phyloP scores from a whole-genome alignment of 2,113 vertebrate species.

The Erythrocercus mccallii region DNA sequence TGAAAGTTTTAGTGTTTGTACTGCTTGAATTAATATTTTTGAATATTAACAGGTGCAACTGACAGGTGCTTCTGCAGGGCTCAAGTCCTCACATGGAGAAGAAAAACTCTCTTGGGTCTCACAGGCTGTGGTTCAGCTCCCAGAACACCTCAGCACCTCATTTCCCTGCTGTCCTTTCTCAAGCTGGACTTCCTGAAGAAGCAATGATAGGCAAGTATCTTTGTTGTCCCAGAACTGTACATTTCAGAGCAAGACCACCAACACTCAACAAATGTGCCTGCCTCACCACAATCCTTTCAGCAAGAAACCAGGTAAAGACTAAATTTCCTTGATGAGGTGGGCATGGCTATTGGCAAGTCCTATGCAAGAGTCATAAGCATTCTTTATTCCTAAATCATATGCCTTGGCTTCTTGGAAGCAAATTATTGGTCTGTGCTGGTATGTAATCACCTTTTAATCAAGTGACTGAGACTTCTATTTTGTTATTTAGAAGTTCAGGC shows the following conservation, averaged over 20 bases:
- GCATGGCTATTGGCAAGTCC: background rate
- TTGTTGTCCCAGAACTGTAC: accelerated
- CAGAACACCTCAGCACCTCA: background rate
- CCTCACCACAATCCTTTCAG: background rate
- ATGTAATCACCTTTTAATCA: conserved; percentile 5
- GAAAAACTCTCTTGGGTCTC: background rate
- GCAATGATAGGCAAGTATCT: background rate
- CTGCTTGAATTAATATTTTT: background rate
- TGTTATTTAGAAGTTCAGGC: background rate
- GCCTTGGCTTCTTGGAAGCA: background rate
- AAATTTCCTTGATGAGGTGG: background rate
- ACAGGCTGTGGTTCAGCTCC: background rate
- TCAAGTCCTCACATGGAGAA: background rate
- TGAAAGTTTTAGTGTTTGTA: background rate
- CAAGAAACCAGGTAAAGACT: background rate
- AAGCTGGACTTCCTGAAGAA: background rate
- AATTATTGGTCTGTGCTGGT: background rate
- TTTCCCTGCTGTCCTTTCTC: background rate
- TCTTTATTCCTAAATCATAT: background rate
- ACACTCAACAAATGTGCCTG: background rate
- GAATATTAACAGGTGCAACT: background rate
- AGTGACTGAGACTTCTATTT: background rate
- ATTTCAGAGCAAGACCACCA: background rate
- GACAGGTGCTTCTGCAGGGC: background rate
- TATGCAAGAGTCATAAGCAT: background rate